These are phyloP conservation scores for Eupithecia insigniata DNA, from an alignment of 2,888 invertebrate genomes.

Conservation along the genomic window DNA sequence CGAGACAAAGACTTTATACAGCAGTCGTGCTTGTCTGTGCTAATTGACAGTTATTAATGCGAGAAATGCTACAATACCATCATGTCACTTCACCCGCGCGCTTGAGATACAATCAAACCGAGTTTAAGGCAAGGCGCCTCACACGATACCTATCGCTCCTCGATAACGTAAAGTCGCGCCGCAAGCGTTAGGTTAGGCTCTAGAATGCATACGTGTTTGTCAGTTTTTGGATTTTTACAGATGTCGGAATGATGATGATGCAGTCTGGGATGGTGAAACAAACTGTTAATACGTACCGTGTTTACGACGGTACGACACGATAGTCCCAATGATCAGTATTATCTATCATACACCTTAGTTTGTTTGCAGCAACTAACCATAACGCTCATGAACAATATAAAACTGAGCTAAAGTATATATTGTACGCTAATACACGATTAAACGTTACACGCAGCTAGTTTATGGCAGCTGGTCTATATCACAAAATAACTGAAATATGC, in stretches of 20 bases:
- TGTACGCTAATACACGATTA: constrained; percentile 76
- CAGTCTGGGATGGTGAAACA: constrained; percentile 98
- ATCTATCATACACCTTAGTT: constrained; percentile 80
- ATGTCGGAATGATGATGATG: constrained; percentile 99
- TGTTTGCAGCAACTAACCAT: constrained; percentile 82
- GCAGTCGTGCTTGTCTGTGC: constrained; percentile 80
- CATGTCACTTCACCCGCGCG: constrained; percentile 71
- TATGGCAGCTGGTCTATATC: constrained; percentile 76
- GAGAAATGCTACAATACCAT: constrained; percentile 65
- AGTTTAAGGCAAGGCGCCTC: constrained; percentile 38
- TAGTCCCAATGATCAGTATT: constrained; percentile 69
- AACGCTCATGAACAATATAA: constrained; percentile 68
- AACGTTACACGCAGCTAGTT: constrained; percentile 77
- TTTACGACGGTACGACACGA: constrained; percentile 92
- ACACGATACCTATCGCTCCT: constrained; percentile 50
- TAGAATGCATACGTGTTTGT: constrained; percentile 77
- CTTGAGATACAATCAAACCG: constrained; percentile 67
- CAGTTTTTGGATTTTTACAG: constrained; percentile 90
- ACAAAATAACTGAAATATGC: constrained; percentile 66
- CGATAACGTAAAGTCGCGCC: constrained; percentile 53
- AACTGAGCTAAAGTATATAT: constrained; percentile 70
- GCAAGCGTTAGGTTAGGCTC: constrained; percentile 54
- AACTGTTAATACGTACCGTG: constrained; percentile 90
- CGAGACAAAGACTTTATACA: constrained; percentile 76
- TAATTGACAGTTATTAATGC: constrained; percentile 72